Evolutionary conservation across 2,113 vertebrate genomes (phyloP).

Genomic region (Lanius collurio): DNA sequence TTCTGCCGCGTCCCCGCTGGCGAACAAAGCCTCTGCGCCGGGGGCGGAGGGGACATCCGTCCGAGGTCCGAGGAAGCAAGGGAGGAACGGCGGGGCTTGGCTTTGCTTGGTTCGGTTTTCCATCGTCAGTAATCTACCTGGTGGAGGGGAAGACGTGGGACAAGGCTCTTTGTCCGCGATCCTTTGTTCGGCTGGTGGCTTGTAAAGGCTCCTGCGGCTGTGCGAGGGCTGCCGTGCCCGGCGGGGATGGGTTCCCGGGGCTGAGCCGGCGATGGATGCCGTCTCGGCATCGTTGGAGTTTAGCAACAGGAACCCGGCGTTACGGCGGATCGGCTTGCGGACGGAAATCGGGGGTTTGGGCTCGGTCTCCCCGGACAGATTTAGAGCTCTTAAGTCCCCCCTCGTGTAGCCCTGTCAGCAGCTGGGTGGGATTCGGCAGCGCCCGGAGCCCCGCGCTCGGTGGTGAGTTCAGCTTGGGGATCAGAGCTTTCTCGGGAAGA

Average conservation of each 20-base stretch:
- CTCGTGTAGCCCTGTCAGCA: background rate
- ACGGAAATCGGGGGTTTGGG: background rate
- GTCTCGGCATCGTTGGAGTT: background rate
- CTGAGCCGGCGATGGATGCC: background rate
- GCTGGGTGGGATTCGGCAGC: background rate
- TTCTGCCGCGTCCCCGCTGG: background rate
- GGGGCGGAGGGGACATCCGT: background rate
- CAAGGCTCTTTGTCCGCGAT: constrained; percentile 23
- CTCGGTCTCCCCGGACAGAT: background rate
- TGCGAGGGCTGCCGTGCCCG: background rate
- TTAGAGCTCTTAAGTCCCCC: fast-evolving
- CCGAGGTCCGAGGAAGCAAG: background rate
- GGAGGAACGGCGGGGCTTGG: background rate
- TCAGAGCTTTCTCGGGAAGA: background rate
- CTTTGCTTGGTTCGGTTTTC: background rate
- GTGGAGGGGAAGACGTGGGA: background rate
- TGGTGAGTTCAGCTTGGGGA: background rate
- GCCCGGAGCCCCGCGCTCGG: too few species aligned
- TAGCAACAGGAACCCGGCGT: background rate
- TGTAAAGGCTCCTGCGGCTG: background rate
- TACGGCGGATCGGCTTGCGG: background rate
- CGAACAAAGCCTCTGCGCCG: background rate
- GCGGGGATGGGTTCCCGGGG: background rate
- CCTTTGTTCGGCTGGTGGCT: constrained; percentile 35
- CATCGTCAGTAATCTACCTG: background rate